Conservation (phyloP, 2,797 vertebrate species). For the Lutjanus campechanus region DNA sequence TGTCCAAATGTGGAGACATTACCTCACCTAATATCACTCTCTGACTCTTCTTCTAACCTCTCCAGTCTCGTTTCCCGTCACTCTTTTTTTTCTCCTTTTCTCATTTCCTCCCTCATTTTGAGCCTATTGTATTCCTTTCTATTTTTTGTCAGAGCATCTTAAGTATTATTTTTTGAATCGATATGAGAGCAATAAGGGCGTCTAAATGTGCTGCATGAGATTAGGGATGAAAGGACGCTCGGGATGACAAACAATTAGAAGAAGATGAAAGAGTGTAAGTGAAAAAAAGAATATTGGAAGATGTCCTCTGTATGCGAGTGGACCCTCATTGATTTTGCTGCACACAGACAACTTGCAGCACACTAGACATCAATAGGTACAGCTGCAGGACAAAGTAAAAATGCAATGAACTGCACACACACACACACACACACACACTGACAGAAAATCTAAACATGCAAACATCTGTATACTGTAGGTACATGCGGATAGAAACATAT, state of each 20-base stretch:
- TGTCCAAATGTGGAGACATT: not conserved
- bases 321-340: slow-evolving; percentile 37
- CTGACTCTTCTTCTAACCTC: not conserved
- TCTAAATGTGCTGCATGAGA: not conserved
- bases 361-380: slow-evolving; percentile 28
- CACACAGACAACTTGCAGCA: slow-evolving; percentile 25
- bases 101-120: not conserved
- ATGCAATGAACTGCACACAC: not conserved
- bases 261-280: slow-evolving; percentile 20
- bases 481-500: not conserved
- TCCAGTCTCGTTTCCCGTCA: not conserved
- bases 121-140: not conserved
- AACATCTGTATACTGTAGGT: not conserved
- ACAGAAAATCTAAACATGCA: not conserved
- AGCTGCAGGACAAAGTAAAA: slow-evolving; percentile 11
- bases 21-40: slow-evolving; percentile 3
- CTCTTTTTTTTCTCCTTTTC: not conserved
- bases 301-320: slow-evolving; percentile 14
- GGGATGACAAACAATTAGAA: slow-evolving; percentile 26
- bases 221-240: slow-evolving; percentile 9
- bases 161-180: slow-evolving; percentile 22
- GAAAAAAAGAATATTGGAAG: slow-evolving; percentile 18
- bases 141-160: slow-evolving; percentile 16
- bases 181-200: slow-evolving; percentile 9
- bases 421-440: not conserved